Conservation (phyloP, 2,797 vertebrate genomes). For the Dendrocincla tyrannina region DNA sequence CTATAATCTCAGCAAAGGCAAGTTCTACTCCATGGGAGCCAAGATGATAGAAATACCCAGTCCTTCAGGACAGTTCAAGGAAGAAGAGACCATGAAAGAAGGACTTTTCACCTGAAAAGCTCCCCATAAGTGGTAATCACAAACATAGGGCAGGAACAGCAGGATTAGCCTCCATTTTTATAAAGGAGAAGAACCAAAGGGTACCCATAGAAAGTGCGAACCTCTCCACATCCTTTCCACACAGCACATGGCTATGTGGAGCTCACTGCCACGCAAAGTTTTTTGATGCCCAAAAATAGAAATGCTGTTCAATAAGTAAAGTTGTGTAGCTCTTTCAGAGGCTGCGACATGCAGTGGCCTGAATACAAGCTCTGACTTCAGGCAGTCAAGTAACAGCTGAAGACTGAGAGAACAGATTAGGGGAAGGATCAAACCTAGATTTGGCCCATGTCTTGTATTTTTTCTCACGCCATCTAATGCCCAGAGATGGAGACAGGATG, state of each 20-base stretch:
- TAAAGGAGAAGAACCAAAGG: neutral
- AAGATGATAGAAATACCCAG: neutral
- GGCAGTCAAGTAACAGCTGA: neutral
- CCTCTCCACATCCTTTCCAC: neutral
- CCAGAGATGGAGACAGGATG: neutral
- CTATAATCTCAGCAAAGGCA: neutral
- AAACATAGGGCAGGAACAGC: neutral
- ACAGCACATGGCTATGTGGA: accelerated
- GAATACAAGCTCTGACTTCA: neutral
- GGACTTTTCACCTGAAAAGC: neutral
- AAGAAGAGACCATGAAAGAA: neutral
- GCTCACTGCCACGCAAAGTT: accelerated
- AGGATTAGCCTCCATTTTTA: neutral
- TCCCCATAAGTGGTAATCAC: neutral
- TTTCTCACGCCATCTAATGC: neutral
- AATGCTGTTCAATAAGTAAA: neutral
- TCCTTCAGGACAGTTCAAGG: neutral
- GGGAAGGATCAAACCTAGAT: neutral
- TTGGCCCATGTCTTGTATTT: neutral
- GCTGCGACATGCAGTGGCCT: neutral
- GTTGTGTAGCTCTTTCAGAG: neutral
- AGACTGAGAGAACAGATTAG: neutral
- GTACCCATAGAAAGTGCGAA: neutral
- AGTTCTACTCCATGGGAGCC: neutral
- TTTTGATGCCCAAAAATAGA: neutral